Evolutionary conservation across 1,140 invertebrate species (phyloP), one percentile per base, ranked within the genome.

Genomic region (Pseudomyrmex pallidus): DNA sequence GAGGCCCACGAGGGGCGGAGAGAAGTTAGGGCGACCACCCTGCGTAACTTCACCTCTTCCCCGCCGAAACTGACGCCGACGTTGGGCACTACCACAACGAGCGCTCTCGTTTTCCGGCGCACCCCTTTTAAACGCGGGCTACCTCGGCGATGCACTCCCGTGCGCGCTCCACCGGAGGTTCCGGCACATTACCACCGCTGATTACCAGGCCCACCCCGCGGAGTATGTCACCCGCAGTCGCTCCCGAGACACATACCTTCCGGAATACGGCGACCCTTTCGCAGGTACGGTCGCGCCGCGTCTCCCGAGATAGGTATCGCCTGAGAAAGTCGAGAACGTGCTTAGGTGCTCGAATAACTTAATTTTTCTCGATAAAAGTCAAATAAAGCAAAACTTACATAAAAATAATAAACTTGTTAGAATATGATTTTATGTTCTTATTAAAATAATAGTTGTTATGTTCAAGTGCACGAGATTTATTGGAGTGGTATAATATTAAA

Each of bases 151-250:
- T 35, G 35, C 35, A 35, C 46, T 50, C 50, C 63, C 74, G 5
- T 35, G 35, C 35, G 35, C 50, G 22, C 66, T 25, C 68, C 25
- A n/a, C 22, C 17, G 48, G 22, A 83, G 89, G 92, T 93, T 94
- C 92, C 92, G 90, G 91, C 90, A 93, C 92, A 94, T 93, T 93
- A 93, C 93, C 93, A 92, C 85, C 90, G 90, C 93, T 93, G 92
- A 93, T 93, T 93, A 93, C 92, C 91, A 90, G 64, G 90, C 88
- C 88, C 86, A 85, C 89, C 90, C 90, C 82, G 88, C 87, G 87
- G 91, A 93, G 90, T 93, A 91, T 92, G 92, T 93, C 92, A 93
- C 90, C 91, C 88, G 35, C 35, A 90, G 91, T 91, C 87, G 89
- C 91, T 90, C 88, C 83, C 90, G 89, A 92, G 91, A 92, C 87